Percentiles rank a stretch among this genome's conserved stretches.
phyloP scores from a whole-genome alignment of 1,140 invertebrate species.

The Dufourea novaeangliae region DNA sequence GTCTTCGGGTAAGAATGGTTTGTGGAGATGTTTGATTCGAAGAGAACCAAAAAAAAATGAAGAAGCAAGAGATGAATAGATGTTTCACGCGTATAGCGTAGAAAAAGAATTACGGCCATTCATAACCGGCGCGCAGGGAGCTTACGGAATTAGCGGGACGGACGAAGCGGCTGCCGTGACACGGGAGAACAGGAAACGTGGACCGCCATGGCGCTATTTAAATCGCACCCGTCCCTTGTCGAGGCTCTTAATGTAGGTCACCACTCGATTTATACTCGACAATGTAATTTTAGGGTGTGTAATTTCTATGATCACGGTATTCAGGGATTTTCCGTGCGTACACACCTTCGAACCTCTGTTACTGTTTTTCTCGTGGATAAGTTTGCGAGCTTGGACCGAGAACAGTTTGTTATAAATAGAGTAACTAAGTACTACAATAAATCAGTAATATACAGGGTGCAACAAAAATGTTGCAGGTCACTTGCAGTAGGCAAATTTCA shows the following conservation, averaged over 20 bases:
- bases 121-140: constrained; percentile 21
- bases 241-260: constrained; percentile 54
- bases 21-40: constrained; percentile 1
- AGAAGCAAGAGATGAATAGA: too few species aligned
- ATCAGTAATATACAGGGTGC: too few species aligned
- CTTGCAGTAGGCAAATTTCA: too few species aligned
- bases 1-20: too few species aligned
- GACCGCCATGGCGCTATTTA: constrained; percentile 56
- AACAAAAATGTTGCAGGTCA: too few species aligned
- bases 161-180: constrained; percentile 37
- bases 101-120: constrained; percentile 32
- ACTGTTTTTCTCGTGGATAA: too few species aligned
- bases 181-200: constrained; percentile 47
- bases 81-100: neutral
- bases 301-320: neutral
- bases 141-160: constrained; percentile 38
- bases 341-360: too few species aligned
- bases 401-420: too few species aligned
- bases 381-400: too few species aligned
- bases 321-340: neutral
- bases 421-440: too few species aligned
- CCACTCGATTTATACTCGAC: constrained; percentile 37
- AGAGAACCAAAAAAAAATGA: neutral
- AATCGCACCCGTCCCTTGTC: constrained; percentile 54
- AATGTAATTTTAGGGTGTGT: constrained; percentile 9